Base-by-base conservation (phyloP, 2,888 invertebrate genomes). In the Ochlodes sylvanus region DNA sequence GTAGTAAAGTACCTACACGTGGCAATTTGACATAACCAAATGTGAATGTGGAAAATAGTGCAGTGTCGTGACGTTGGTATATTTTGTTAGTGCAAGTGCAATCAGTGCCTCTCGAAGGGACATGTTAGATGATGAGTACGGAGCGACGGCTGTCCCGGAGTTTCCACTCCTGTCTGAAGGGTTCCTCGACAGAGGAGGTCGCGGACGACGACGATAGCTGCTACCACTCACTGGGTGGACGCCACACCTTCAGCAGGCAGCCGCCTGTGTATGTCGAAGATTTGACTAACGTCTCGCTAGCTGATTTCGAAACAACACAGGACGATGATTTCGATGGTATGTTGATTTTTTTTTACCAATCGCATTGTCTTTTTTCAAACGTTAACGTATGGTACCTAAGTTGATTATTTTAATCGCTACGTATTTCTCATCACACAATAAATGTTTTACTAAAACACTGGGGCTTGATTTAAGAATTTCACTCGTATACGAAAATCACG, bases 101-200 rank as follows among this genome's bases (percentile, higher is more conserved):
- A 62, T 69, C 52, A 67, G 78, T 77, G 79, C 71, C 76, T 79
- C 73, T 79, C 77, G 73, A 77, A 73, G 78, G 86, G 92, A 90
- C 82, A 92, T 92, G 92, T 83, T 80, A 86, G 85, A 91, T 76
- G 77, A 94, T 94, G 94, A 93, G 93, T 77, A 92, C 93, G 81
- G 94, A 94, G 81, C 89, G 95, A 72, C 93, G 95, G 70, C 92
- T 95, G 73, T 95, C 95, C 60, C 93, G 95, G 83, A 95, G 95
- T 81, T 95, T 95, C 84, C 95, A 95, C 88, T 95, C 95, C 71
- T 95, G 95, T 79, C 91, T 95, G 76, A 94, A 95, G 76, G 95
- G 95, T 44, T 93, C 94, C 70, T 92, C 93, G 70, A 93, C 93
- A 73, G 93, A 93, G 84, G 93, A 93, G 79, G 93, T 89, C 47